Conservation (phyloP, 2,888 invertebrate genomes). For the Lordiphosa andalusiaca region DNA sequence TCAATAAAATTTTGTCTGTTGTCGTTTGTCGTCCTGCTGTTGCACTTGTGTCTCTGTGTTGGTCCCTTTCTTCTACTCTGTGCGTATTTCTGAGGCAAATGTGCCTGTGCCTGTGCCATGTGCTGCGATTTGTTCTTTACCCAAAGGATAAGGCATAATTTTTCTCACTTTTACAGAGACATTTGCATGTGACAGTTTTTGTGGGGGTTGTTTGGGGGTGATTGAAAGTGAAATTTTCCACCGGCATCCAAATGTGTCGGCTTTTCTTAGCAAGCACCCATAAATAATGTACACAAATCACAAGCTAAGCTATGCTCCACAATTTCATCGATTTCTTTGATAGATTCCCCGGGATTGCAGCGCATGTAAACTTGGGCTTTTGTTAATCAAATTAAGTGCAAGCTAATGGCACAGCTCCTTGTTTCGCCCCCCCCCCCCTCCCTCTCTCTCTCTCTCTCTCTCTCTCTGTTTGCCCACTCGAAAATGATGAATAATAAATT, state of each 20-base stretch:
- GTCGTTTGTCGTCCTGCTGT: constrained; percentile 21
- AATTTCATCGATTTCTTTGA: constrained; percentile 31
- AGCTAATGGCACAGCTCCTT: constrained; percentile 58
- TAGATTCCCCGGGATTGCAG: constrained; percentile 58
- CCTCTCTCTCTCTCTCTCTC: background rate
- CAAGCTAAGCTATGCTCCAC: constrained; percentile 8
- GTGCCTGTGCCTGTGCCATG: constrained; percentile 63
- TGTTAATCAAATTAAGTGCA: constrained; percentile 78
- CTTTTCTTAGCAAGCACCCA: background rate
- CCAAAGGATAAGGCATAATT: constrained; percentile 17
- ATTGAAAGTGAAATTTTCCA: background rate
- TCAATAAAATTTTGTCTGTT: constrained; percentile 69
- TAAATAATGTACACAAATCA: constrained; percentile 13
- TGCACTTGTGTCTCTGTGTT: constrained; percentile 14
- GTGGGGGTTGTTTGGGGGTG: background rate
- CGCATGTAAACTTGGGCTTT: constrained; percentile 71
- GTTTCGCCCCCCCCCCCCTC: constrained; percentile 1
- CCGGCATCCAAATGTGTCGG: background rate
- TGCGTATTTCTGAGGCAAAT: constrained; percentile 66
- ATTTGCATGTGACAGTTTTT: constrained; percentile 32
- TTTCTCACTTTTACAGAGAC: constrained; percentile 25
- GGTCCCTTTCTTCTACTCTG: constrained; percentile 29
- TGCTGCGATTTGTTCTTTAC: constrained; percentile 63
- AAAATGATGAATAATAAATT: constrained; percentile 77
- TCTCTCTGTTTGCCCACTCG: constrained; percentile 57